Base-by-base conservation (phyloP, 2,113 vertebrate genomes). In the Percopsis transmontana region DNA sequence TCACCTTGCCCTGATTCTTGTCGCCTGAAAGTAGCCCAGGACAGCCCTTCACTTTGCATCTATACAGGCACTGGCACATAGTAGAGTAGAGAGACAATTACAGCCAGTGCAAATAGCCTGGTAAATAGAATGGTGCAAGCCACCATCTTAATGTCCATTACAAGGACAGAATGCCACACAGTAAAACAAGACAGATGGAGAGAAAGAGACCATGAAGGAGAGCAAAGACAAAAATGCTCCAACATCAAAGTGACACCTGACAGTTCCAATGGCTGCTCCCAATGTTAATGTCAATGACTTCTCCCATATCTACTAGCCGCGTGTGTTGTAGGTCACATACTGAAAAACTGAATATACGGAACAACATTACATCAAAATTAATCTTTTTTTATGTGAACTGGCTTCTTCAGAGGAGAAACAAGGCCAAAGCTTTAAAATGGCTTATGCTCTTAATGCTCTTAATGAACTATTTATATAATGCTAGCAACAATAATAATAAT, bases 251-350 rank as follows among this genome's bases (percentile, higher is more conserved):
- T 61, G 64, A 67, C 72, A 70, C 33, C 61, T 68, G 60, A 62
- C 48, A 77, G 64, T 60, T 79, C 48, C 61, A 8, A 58, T 19
- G 0, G 58, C 68, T 27, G 59, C 18, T 58, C 21, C 45, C 58
- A 5, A 48, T 68, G 63, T 61, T 27, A 52, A 82, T 75, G 63
- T 61, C 27, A 52, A 82, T 75, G 48, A 24, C 5, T 38, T 13
- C 7, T 40, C 44, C 11, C 24, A n/a, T 52, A 61, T 23, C 58
- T 44, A 60, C n/a, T 50, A 20, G 40, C 15, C 62, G 55, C 8
- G 14, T 45, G 15, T 16, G 10, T 16, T 16, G 11, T 12, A 14
- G 15, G 2, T 12, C 12, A 45, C 42, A 45, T 12, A 16, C 11
- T 16, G 11, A 16, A 44, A 2, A 12, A 21, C 52, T 23, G 5